A percentile compares a stretch with the other conserved stretches of the same genome.
phyloP scores from a whole-genome alignment of 2,113 vertebrate genomes.

The Sarotherodon lohbergeri region DNA sequence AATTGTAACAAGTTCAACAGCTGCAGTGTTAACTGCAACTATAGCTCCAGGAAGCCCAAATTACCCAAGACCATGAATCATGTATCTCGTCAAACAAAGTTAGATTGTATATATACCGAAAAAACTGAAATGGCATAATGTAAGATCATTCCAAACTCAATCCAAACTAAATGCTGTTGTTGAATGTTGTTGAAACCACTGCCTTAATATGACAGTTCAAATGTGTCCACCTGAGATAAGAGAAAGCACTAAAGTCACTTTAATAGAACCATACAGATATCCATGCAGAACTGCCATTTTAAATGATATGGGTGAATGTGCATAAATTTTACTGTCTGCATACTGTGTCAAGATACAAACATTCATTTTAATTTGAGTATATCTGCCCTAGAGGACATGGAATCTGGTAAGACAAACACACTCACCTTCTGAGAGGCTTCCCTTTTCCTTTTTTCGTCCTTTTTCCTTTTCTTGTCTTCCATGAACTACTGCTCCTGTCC shows the following conservation, averaged over 20 bases:
- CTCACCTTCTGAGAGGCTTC: constrained; percentile 97
- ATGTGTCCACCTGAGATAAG: neutral
- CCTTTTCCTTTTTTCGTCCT: constrained; percentile 99
- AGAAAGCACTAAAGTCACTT: neutral
- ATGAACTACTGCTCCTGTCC: constrained; percentile 99
- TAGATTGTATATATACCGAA: neutral
- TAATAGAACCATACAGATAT: neutral
- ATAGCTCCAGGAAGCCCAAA: neutral
- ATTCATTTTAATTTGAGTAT: neutral
- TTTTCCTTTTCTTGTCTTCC: constrained; percentile 99
- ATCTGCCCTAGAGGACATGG: neutral
- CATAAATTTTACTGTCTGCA: neutral
- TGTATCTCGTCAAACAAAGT: neutral
- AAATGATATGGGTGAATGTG: neutral
- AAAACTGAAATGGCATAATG: neutral
- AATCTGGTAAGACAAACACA: neutral
- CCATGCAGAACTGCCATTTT: neutral
- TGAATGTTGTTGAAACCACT: neutral
- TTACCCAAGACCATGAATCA: neutral
- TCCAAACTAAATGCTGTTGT: neutral
- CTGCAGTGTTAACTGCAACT: neutral
- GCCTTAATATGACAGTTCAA: neutral
- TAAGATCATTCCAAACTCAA: neutral
- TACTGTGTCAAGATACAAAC: neutral
- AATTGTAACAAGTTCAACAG: neutral